Evolutionary conservation across 2,888 invertebrate genomes (phyloP).

Genomic region (Cheilosia pagana): DNA sequence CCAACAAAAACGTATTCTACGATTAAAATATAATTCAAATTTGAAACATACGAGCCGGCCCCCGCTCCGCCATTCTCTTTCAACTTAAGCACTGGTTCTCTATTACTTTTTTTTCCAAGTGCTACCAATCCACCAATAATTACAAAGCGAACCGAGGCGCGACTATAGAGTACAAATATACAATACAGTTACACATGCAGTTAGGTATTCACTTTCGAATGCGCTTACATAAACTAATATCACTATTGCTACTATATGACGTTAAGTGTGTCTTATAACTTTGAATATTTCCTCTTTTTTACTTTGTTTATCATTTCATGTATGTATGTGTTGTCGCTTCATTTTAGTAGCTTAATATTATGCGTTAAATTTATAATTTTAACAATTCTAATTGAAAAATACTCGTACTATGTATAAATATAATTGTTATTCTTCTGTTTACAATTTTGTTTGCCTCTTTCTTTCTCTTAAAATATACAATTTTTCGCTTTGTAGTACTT

Average conservation of each 20-base stretch:
- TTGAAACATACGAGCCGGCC: too few species aligned
- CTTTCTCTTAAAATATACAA: slow-evolving; percentile 47
- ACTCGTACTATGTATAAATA: slow-evolving; percentile 59
- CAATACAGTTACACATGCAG: slow-evolving; percentile 26
- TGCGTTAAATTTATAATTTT: slow-evolving; percentile 52
- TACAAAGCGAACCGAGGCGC: not conserved
- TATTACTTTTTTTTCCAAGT: too few species aligned
- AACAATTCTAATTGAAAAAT: slow-evolving; percentile 63
- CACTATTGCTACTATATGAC: slow-evolving; percentile 72
- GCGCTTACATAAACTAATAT: slow-evolving; percentile 70
- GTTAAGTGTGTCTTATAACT: slow-evolving; percentile 49
- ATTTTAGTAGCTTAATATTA: slow-evolving; percentile 59
- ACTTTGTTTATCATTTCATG: slow-evolving; percentile 5
- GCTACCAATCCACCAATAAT: not conserved
- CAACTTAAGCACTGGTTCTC: too few species aligned
- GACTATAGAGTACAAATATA: not conserved
- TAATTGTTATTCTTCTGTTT: slow-evolving; percentile 44
- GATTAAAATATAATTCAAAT: too few species aligned
- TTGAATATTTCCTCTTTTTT: slow-evolving; percentile 13
- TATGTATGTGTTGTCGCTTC: slow-evolving; percentile 9
- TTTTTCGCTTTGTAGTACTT: slow-evolving; percentile 17
- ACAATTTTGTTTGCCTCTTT: slow-evolving; percentile 6
- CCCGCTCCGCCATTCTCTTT: too few species aligned
- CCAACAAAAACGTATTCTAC: too few species aligned
- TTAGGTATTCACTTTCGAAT: slow-evolving; percentile 30